Evolutionary conservation across 2,888 invertebrate species (phyloP), one percentile per base, ranked within the genome.

Genomic region (Galeopsomyia nigrocyanea): DNA sequence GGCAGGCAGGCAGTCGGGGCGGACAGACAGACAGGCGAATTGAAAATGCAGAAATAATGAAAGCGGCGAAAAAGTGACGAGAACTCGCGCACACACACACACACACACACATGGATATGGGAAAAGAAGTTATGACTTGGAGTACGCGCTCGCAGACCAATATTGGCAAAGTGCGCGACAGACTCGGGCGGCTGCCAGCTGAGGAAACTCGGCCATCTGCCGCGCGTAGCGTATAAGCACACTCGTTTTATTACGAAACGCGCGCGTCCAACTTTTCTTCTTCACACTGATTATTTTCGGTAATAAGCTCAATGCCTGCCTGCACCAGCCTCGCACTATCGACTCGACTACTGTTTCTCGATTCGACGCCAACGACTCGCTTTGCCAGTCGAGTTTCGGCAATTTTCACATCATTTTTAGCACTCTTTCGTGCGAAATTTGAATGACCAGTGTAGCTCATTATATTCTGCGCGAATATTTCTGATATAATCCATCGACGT

Each of bases 121-220:
- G 55, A 49, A 39, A 68, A 64, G 55, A 73, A 73, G 68, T 65
- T 64, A 46, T 50, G 61, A 61, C 26, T 60, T 13, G 39, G 13
- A 70, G 16, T 10, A 53, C 55, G 21, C 62, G 49, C 56, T 68
- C 26, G 22, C 68, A 75, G 76, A 76, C 71, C 75, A 68, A 75
- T 75, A 77, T 75, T 70, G 74, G 73, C 69, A 75, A 72, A 75
- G 68, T 69, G 62, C 69, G 62, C 73, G 75, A 68, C 66, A 68
- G 68, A 58, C 68, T 3, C 39, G 7, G 31, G 1, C 39, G 39
- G 61, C 51, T 74, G 73, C 75, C 75, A 73, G 76, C 26, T 26
- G 39, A 39, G 39, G 58, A 75, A 74, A 76, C 73, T 74, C 56
- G 62, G 56, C 60, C 68, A 68, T 73, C 55, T 73, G 64, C 60